Evolutionary conservation across 1,140 invertebrate genomes (phyloP).

Genomic region (Hycleus cichorii): DNA sequence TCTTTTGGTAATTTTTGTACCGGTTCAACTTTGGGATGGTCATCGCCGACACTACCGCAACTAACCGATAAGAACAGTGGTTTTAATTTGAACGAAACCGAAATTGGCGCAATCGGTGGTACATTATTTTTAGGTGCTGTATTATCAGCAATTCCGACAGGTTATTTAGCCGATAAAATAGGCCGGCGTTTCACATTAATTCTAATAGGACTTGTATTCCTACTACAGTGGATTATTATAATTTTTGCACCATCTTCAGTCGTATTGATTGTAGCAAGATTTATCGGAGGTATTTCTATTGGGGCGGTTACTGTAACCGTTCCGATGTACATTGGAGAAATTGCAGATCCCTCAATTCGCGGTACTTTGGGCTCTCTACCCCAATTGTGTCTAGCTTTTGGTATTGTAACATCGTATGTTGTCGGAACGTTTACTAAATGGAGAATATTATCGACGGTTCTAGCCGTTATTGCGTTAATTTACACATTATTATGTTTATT

Average conservation of each 20-base stretch:
- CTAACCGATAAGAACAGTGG: slow-evolving; percentile 32
- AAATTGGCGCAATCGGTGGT: no score
- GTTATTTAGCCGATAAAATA: slow-evolving; percentile 39
- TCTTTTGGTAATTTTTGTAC: slow-evolving; percentile 53
- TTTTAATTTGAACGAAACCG: no score
- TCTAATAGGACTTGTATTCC: slow-evolving; percentile 50
- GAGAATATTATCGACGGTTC: background rate
- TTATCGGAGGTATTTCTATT: slow-evolving; percentile 22
- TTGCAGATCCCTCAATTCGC: slow-evolving; percentile 15
- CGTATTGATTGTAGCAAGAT: slow-evolving; percentile 47
- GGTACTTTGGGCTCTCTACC: background rate
- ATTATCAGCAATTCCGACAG: background rate
- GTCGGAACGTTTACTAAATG: background rate
- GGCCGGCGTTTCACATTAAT: slow-evolving; percentile 63
- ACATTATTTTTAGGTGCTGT: background rate
- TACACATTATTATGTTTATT: background rate
- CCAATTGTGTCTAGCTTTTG: background rate
- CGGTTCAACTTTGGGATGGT: slow-evolving; percentile 68
- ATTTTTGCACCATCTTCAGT: slow-evolving; percentile 44
- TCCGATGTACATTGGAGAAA: slow-evolving; percentile 31
- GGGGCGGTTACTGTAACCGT: slow-evolving; percentile 23
- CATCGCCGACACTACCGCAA: slow-evolving; percentile 59
- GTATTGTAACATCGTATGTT: background rate
- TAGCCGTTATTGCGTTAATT: background rate
- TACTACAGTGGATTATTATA: slow-evolving; percentile 59